These are phyloP conservation scores for Triplophysa siluroides DNA, from an alignment of 2,113 vertebrate species.

Conservation along the genomic window DNA sequence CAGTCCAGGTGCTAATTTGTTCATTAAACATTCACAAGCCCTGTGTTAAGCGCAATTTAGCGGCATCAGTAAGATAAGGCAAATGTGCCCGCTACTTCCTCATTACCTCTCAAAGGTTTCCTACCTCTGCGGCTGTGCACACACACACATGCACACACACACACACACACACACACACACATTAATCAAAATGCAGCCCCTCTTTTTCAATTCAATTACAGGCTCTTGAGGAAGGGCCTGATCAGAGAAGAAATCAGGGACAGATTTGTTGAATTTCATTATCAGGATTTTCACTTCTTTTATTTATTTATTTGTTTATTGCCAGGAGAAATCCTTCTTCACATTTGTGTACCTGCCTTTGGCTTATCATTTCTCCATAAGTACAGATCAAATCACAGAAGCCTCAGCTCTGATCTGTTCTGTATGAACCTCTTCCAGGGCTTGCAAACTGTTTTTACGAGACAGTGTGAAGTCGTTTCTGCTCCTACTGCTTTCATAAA, in stretches of 20 bases:
- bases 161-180: not conserved
- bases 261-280: conserved; percentile 35
- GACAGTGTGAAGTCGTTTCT: not conserved
- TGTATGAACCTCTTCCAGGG: not conserved
- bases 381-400: conserved; percentile 12
- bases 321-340: conserved; percentile 1
- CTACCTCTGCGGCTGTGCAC: not conserved
- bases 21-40: conserved; percentile 1
- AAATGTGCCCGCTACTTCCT: conserved; percentile 16
- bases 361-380: conserved; percentile 1
- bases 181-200: conserved; percentile 31
- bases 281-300: not conserved
- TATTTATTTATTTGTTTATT: conserved; percentile 3
- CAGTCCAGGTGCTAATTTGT: conserved; percentile 5
- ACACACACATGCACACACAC: not conserved
- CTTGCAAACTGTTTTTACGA: not conserved
- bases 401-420: not conserved
- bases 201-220: conserved; percentile 40
- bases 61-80: not conserved
- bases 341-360: conserved; percentile 14
- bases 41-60: conserved; percentile 11
- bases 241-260: conserved; percentile 27
- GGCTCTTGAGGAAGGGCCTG: conserved; percentile 5
- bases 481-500: conserved; percentile 11
- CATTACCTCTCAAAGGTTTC: conserved; percentile 10